These are phyloP conservation scores for Albula glossodonta DNA, from an alignment of 2,113 vertebrate species.

Conservation along the genomic window DNA sequence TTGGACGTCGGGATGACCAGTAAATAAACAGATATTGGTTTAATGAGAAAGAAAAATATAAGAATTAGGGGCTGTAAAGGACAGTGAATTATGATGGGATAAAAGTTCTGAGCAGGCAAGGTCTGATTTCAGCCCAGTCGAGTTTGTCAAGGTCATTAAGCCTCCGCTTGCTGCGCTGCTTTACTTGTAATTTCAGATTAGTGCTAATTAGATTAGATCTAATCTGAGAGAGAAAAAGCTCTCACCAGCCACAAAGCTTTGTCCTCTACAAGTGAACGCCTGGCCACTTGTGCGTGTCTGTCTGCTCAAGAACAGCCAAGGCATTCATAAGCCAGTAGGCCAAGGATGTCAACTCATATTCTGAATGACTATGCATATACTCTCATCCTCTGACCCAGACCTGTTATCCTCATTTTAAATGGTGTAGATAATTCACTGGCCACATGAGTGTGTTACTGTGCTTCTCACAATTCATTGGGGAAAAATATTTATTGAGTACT, in stretches of 20 bases:
- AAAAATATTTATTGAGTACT: neutral
- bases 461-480: neutral
- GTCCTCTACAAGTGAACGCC: neutral
- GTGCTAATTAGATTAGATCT: constrained; percentile 3
- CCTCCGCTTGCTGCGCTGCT: neutral
- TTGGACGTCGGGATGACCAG: neutral
- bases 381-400: too few species aligned
- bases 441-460: neutral
- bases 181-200: constrained; percentile 20
- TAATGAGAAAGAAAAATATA: neutral
- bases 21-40: neutral
- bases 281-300: neutral
- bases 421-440: too few species aligned
- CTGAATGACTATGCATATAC: too few species aligned
- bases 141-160: neutral
- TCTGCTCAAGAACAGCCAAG: neutral
- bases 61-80: neutral
- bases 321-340: neutral
- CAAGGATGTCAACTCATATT: too few species aligned
- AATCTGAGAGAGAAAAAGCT: neutral
- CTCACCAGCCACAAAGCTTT: neutral
- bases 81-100: neutral
- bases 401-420: too few species aligned
- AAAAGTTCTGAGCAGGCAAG: neutral
- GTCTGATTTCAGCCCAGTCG: neutral